phyloP scores from a whole-genome alignment of 1,140 invertebrate genomes.

The Caenorhabditis tropicalis region DNA sequence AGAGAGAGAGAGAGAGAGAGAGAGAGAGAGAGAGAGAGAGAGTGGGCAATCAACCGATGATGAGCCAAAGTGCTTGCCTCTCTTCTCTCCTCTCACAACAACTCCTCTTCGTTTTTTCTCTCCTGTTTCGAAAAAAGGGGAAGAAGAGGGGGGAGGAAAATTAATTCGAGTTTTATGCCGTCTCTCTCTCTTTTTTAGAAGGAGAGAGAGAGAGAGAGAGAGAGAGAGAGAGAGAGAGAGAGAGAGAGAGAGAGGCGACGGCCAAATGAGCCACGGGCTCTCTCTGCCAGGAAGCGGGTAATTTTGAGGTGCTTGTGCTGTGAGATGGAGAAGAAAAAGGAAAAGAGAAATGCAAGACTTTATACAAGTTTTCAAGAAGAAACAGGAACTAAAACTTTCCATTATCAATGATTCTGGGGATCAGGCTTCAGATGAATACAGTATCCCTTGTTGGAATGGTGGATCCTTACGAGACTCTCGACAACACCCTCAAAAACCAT shows the following conservation, averaged over 20 bases:
- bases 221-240: not conserved
- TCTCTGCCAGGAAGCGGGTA: not conserved
- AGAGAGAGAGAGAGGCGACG: not conserved
- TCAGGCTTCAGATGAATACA: too few species aligned
- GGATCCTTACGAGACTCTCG: too few species aligned
- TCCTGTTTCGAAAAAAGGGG: not conserved
- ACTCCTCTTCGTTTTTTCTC: too few species aligned
- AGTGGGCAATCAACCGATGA: not conserved
- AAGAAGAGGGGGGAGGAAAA: not conserved
- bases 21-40: not conserved
- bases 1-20: not conserved
- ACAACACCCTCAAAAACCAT: too few species aligned
- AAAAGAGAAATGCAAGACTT: not conserved
- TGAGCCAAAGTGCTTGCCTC: not conserved
- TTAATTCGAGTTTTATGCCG: conserved; percentile 39
- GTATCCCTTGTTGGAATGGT: too few species aligned
- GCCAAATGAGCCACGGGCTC: not conserved
- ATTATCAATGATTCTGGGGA: too few species aligned
- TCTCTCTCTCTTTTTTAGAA: too few species aligned
- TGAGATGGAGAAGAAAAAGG: not conserved
- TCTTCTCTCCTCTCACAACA: too few species aligned
- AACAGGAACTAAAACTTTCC: not conserved
- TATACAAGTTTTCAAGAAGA: not conserved
- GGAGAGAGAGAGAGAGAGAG: not conserved
- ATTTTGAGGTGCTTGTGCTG: not conserved